phyloP scores from a whole-genome alignment of 1,140 invertebrate species.

The Leptestheria dahalacensis region DNA sequence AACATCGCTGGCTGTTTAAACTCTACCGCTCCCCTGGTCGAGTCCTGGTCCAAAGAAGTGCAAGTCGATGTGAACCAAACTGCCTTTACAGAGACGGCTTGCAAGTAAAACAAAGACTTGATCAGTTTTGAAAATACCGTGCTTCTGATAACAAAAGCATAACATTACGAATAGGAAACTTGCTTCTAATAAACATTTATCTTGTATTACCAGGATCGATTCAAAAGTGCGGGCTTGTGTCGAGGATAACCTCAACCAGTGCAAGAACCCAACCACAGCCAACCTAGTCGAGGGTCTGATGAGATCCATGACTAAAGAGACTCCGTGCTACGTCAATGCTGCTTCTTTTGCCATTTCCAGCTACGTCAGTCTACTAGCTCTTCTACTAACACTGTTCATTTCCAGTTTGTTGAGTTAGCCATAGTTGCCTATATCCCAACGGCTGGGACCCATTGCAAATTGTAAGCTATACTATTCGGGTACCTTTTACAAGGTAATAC shows the following conservation, averaged over 20 bases:
- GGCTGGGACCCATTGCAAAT: no score
- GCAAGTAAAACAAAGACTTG: background rate
- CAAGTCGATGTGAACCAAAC: background rate
- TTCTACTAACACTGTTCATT: background rate
- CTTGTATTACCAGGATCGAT: constrained; percentile 37
- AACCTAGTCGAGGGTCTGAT: constrained; percentile 62
- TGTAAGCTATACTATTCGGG: no score
- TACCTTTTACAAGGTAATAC: no score
- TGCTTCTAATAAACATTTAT: background rate
- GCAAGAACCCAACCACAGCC: constrained; percentile 52
- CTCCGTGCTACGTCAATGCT: constrained; percentile 38
- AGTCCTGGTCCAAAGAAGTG: background rate
- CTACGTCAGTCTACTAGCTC: background rate
- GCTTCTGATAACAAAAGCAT: background rate
- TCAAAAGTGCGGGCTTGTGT: constrained; percentile 43
- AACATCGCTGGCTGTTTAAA: constrained; percentile 46
- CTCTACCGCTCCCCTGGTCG: constrained; percentile 31
- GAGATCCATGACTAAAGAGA: constrained; percentile 48
- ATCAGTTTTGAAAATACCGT: background rate
- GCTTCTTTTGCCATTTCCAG: background rate
- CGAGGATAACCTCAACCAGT: constrained; percentile 44
- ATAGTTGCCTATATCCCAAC: no score
- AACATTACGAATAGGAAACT: background rate
- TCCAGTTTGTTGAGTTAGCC: no score
- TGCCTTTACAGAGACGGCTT: background rate